These are phyloP conservation scores for Terebella lapidaria DNA, from an alignment of 2,888 invertebrate species.

Conservation along the genomic window DNA sequence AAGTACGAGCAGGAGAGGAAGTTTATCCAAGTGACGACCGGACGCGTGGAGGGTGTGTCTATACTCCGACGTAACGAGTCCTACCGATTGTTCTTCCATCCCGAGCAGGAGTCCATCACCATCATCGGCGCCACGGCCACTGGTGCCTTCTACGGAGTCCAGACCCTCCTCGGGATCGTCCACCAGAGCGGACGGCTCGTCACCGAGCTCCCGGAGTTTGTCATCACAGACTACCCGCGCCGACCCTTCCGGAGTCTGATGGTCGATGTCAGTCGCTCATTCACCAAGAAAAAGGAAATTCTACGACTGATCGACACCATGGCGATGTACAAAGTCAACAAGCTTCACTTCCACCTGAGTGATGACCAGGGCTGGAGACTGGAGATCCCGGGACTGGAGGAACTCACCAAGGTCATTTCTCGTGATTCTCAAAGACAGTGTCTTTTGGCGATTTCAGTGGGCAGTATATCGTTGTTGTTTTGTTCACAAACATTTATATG, in stretches of 20 bases:
- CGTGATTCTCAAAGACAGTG: no score
- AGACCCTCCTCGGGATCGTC: constrained; percentile 17
- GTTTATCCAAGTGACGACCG: not conserved
- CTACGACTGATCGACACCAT: constrained; percentile 36
- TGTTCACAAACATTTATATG: no score
- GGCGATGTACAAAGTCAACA: constrained; percentile 48
- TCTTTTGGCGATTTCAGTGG: no score
- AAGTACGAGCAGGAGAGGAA: not conserved
- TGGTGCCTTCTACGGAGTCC: constrained; percentile 23
- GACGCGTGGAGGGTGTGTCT: not conserved
- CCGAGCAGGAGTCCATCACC: constrained; percentile 8
- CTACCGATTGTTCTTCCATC: not conserved
- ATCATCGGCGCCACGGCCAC: constrained; percentile 12
- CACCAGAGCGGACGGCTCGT: not conserved
- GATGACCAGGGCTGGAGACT: constrained; percentile 51
- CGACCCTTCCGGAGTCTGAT: constrained; percentile 43
- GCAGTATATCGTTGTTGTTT: no score
- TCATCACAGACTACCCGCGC: constrained; percentile 24
- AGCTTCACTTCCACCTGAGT: constrained; percentile 44
- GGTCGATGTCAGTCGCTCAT: constrained; percentile 46
- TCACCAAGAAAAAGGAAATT: constrained; percentile 24
- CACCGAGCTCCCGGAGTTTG: not conserved
- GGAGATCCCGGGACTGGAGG: constrained; percentile 44
- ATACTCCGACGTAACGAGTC: not conserved
- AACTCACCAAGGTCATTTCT: constrained; percentile 37